Evolutionary conservation across 2,888 invertebrate genomes (phyloP), one percentile per base, ranked within the genome.

Genomic region (Amaurobius ferox): DNA sequence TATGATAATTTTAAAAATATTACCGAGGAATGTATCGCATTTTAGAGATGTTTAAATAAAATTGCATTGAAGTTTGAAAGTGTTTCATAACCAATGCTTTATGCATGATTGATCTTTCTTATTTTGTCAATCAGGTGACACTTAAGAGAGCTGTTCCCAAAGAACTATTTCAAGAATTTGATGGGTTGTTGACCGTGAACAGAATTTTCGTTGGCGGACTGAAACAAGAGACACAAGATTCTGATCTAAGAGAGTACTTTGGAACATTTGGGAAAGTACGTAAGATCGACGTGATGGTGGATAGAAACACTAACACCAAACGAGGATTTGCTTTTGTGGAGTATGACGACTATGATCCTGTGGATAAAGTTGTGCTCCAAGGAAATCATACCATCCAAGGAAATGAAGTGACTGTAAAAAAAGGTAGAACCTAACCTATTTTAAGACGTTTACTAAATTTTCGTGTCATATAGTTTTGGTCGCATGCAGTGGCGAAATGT

Each of bases 361-460:
- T 86, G 2, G 86, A 86, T 61, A 86, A 86, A 48, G 80, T 67
- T 2, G 70, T 86, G 3, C 40, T 86, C 40, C 76, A 44, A 16
- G 95, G 95, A 23, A 96, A 96, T 90, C 98, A 98, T 92, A 94
- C 95, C 86, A 96, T 98, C 89, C 97, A 97, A 92, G 96, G 96
- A 91, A 66, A 77, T 11, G 80, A 78, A 13, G 72, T 77, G 2
- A 78, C 77, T 0, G 80, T 86, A 16, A 74, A 66, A 28, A 97
- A 97, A 92, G 97, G 83, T 83, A n/a, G n/a, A n/a, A n/a, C n/a
- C n/a, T n/a, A n/a, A n/a, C n/a, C n/a, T n/a, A n/a, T n/a, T n/a
- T n/a, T n/a, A n/a, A n/a, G n/a, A n/a, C n/a, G n/a, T n/a, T n/a
- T n/a, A n/a, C n/a, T n/a, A n/a, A n/a, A n/a, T n/a, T n/a, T n/a